These are phyloP conservation scores for Acanthosepion lycidas DNA, from an alignment of 2,888 invertebrate genomes.

Conservation along the genomic window DNA sequence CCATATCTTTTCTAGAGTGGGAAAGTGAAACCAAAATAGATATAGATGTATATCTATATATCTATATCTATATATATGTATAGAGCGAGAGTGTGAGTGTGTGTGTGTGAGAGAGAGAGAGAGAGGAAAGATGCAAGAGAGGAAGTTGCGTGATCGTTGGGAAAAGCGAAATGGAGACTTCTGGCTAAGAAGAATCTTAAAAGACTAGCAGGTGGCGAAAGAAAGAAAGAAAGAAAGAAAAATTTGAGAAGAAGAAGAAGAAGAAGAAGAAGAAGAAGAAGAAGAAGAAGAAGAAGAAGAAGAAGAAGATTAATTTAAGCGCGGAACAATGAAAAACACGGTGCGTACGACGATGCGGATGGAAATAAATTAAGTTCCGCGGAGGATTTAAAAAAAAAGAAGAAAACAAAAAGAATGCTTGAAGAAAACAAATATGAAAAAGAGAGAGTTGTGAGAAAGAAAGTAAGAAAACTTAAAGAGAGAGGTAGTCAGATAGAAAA, in stretches of 20 bases:
- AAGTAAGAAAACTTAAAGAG: no score
- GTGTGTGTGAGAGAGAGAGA: neutral
- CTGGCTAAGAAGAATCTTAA: no score
- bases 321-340: neutral
- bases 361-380: neutral
- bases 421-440: no score
- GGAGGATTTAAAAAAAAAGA: neutral
- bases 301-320: no score
- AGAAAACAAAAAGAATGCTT: neutral
- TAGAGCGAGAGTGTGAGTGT: neutral
- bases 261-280: neutral
- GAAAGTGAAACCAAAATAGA: neutral
- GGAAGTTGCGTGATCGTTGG: neutral
- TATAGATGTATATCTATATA: no score
- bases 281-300: neutral
- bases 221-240: neutral
- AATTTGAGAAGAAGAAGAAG: neutral
- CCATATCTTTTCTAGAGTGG: slow-evolving; percentile 33
- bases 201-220: no score
- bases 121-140: neutral
- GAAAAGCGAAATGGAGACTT: no score
- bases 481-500: no score
- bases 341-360: no score
- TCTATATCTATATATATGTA: neutral
- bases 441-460: no score